Conservation (phyloP, 2,797 vertebrate species). For the Kryptopterus vitreolus region DNA sequence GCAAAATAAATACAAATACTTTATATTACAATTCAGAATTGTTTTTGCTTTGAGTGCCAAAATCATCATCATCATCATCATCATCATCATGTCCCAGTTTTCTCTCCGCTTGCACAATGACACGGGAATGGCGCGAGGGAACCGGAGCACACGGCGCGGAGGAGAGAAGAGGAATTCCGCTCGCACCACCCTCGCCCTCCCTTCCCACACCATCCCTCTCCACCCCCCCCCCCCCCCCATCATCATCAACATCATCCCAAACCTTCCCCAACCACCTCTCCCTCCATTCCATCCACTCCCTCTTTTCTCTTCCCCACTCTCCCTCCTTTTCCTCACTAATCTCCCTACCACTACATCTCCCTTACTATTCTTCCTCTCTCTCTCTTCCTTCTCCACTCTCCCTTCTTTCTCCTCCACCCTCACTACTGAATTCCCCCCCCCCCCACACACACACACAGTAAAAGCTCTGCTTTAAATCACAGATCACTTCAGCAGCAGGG, state of each 20-base stretch:
- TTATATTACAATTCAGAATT: not conserved
- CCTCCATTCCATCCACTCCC: too few relatives aligned
- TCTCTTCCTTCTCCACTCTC: not conserved
- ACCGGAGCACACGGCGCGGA: slow-evolving; percentile 8
- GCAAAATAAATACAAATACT: not conserved
- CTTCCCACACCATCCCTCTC: slow-evolving; percentile 9
- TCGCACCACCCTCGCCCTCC: not conserved
- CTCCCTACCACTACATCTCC: too few relatives aligned
- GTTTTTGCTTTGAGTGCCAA: not conserved
- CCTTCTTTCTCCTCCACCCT: not conserved
- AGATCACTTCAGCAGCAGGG: slow-evolving; percentile 11
- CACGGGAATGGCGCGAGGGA: slow-evolving; percentile 3
- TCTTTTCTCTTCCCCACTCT: too few relatives aligned
- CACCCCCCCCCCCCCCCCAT: not conserved
- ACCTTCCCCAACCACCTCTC: not conserved
- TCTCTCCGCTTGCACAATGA: not conserved
- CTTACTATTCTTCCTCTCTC: too few relatives aligned
- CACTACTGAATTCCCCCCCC: too few relatives aligned
- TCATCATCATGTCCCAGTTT: not conserved
- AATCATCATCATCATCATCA: too few relatives aligned
- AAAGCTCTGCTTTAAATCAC: too few relatives aligned
- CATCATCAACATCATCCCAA: too few relatives aligned
- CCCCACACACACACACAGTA: too few relatives aligned
- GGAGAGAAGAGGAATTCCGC: slow-evolving; percentile 11
- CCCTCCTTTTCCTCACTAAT: too few relatives aligned